Conservation (phyloP, 2,797 vertebrate species). For the Odontamblyopus lacepedii region DNA sequence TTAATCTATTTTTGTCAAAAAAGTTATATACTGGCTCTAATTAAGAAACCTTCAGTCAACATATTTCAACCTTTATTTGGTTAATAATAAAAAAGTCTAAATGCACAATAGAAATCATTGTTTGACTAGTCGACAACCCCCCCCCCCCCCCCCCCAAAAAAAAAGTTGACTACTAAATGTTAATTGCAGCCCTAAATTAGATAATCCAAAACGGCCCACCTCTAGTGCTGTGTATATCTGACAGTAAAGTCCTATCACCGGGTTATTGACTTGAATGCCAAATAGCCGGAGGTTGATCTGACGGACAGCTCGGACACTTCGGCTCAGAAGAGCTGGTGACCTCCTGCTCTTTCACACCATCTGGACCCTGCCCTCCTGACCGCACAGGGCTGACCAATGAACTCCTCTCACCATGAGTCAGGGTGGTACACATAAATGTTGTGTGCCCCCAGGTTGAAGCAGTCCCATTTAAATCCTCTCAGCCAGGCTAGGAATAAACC, state of each 20-base stretch:
- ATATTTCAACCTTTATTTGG: too few species aligned
- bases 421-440: slow-evolving; percentile 24
- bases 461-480: not conserved
- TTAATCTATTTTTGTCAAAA: too few species aligned
- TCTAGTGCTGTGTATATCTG: not conserved
- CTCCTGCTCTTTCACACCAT: slow-evolving; percentile 34
- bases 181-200: too few species aligned
- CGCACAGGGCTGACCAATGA: slow-evolving; percentile 35
- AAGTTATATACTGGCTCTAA: too few species aligned
- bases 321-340: slow-evolving; percentile 17
- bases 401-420: not conserved
- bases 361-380: slow-evolving; percentile 50
- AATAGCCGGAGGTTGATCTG: not conserved
- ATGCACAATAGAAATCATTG: too few species aligned
- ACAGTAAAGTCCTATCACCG: not conserved
- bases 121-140: too few species aligned
- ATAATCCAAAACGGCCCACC: too few species aligned
- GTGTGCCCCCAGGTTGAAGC: not conserved
- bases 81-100: too few species aligned
- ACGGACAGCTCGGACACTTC: slow-evolving; percentile 7
- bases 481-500: not conserved
- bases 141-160: too few species aligned
- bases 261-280: slow-evolving; percentile 9
- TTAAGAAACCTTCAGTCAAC: too few species aligned
- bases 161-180: too few species aligned